These are phyloP conservation scores for Leptarthrus brevirostris DNA, from an alignment of 2,888 invertebrate species.

Conservation along the genomic window DNA sequence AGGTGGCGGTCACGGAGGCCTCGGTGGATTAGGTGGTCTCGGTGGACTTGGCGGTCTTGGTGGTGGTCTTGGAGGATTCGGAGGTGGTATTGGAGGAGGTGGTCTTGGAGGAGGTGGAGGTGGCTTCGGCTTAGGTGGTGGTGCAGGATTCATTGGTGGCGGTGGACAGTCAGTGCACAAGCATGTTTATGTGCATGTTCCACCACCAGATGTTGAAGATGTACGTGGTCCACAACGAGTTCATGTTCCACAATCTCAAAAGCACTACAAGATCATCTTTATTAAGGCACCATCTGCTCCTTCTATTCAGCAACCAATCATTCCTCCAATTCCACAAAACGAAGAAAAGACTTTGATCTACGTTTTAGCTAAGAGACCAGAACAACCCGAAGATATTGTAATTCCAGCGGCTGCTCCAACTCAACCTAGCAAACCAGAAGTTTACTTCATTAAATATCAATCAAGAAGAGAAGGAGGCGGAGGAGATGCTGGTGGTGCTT, in stretches of 20 bases:
- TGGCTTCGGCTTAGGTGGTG: conserved; percentile 34
- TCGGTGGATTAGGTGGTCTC: conserved; percentile 54
- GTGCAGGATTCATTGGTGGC: conserved; percentile 41
- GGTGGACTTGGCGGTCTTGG: conserved; percentile 16
- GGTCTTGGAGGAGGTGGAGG: conserved; percentile 52
- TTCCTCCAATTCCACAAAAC: conserved; percentile 81
- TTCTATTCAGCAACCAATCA: conserved; percentile 80
- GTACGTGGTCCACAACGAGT: conserved; percentile 60
- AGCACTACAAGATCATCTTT: conserved; percentile 92
- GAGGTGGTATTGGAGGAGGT: conserved; percentile 8
- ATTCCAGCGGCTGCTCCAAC: conserved; percentile 82
- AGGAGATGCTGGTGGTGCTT: conserved; percentile 61
- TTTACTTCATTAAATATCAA: conserved; percentile 79
- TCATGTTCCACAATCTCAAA: conserved; percentile 73
- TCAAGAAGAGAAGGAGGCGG: conserved; percentile 62
- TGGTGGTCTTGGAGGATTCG: conserved; percentile 52
- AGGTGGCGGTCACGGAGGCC: not conserved
- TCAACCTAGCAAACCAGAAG: conserved; percentile 87
- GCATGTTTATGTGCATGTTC: conserved; percentile 66
- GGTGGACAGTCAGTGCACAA: conserved; percentile 62
- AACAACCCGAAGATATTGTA: conserved; percentile 81
- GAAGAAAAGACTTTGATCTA: conserved; percentile 90
- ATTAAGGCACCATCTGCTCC: conserved; percentile 89
- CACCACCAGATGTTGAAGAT: conserved; percentile 64
- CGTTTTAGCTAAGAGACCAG: conserved; percentile 88